Evolutionary conservation across 2,888 invertebrate species (phyloP).

Genomic region (Campoplex nolae): DNA sequence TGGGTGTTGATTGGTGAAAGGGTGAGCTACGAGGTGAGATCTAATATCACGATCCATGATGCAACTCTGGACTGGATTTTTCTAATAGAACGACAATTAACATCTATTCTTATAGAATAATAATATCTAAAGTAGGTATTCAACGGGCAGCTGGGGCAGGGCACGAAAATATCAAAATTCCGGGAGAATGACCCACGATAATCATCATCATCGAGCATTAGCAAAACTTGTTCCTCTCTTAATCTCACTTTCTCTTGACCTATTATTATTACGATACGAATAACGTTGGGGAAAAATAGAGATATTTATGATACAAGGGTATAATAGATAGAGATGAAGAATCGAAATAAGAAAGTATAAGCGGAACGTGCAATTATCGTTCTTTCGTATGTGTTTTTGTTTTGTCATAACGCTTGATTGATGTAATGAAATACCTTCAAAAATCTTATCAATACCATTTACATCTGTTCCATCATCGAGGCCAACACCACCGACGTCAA

Average conservation of each 20-base stretch:
- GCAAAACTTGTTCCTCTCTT: conserved; percentile 15
- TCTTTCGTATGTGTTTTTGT: conserved; percentile 18
- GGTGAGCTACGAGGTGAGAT: conserved; percentile 50
- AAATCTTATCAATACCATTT: conserved; percentile 86
- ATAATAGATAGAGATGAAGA: conserved; percentile 63
- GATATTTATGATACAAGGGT: conserved; percentile 65
- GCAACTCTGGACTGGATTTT: conserved; percentile 37
- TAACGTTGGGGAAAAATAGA: conserved; percentile 63
- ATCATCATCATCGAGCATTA: conserved; percentile 60
- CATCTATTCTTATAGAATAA: conserved; percentile 1
- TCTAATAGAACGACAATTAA: conserved; percentile 9
- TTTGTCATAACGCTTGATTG: conserved; percentile 82
- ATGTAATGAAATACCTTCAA: conserved; percentile 84
- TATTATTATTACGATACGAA: conserved; percentile 69
- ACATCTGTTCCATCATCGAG: conserved; percentile 86
- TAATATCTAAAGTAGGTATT: conserved; percentile 43
- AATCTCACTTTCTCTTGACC: conserved; percentile 45
- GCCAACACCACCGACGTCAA: conserved; percentile 85
- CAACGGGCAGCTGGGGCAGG: conserved; percentile 31
- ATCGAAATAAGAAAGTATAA: conserved; percentile 63
- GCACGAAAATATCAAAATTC: conserved; percentile 67
- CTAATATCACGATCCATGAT: conserved; percentile 42
- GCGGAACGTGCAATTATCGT: conserved; percentile 74
- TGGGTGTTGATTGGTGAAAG: not conserved
- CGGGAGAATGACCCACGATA: conserved; percentile 79